These are phyloP conservation scores for Anguilla anguilla DNA, from an alignment of 2,797 vertebrate genomes.

Conservation along the genomic window DNA sequence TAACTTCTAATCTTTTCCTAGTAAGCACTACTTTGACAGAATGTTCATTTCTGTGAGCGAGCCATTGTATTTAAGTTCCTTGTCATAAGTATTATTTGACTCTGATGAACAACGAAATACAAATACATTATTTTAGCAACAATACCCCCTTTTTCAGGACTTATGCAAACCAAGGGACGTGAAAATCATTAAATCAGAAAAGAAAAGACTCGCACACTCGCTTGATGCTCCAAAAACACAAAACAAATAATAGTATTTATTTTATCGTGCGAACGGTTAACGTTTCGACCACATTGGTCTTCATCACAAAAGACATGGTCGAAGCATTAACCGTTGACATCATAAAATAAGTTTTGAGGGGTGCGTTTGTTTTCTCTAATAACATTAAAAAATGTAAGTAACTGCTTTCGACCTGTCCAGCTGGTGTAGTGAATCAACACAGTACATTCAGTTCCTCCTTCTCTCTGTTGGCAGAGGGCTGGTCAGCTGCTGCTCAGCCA, in stretches of 20 bases:
- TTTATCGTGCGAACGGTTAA: no score
- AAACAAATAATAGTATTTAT: no score
- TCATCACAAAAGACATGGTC: no score
- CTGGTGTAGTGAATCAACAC: background rate
- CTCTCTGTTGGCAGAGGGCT: background rate
- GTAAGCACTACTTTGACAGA: background rate
- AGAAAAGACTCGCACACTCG: no score
- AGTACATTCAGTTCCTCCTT: background rate
- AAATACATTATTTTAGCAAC: background rate
- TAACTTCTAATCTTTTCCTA: background rate
- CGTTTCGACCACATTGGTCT: no score
- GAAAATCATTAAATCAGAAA: background rate
- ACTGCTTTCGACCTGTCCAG: background rate
- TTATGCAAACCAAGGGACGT: background rate
- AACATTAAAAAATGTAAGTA: no score
- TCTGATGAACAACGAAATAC: background rate
- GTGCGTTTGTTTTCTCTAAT: no score
- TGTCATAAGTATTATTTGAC: background rate
- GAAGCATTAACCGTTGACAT: no score
- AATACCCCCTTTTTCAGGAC: background rate
- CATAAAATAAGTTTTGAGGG: no score
- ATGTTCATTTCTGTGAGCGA: background rate
- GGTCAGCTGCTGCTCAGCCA: background rate
- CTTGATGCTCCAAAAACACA: no score
- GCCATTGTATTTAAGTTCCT: background rate